phyloP scores from a whole-genome alignment of 2,888 invertebrate genomes.

The Allophyes oxyacanthae region DNA sequence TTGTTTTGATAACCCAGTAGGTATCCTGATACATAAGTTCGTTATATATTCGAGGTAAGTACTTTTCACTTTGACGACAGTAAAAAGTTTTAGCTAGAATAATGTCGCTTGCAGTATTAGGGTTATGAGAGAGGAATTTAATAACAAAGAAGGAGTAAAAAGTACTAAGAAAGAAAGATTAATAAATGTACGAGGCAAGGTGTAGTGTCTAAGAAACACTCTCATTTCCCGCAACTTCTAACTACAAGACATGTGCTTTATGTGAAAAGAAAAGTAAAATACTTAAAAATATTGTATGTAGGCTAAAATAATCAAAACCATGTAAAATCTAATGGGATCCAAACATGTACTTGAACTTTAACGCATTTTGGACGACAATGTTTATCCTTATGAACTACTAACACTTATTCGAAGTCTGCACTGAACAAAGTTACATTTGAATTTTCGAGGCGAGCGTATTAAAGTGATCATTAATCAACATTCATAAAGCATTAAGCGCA shows the following conservation, averaged over 20 bases:
- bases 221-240: constrained; percentile 11
- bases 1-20: constrained; percentile 26
- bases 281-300: too few species aligned
- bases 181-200: constrained; percentile 31
- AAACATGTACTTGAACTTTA: constrained; percentile 6
- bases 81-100: constrained; percentile 27
- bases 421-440: constrained; percentile 43
- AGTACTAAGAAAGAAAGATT: constrained; percentile 44
- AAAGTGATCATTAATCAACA: constrained; percentile 56
- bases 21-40: constrained; percentile 32
- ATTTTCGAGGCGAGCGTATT: constrained; percentile 43
- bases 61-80: constrained; percentile 16
- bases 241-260: not conserved
- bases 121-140: constrained; percentile 33
- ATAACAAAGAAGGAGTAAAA: constrained; percentile 39
- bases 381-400: constrained; percentile 17
- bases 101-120: constrained; percentile 24
- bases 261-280: too few species aligned
- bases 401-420: constrained; percentile 30
- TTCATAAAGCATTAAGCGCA: constrained; percentile 52
- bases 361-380: constrained; percentile 12
- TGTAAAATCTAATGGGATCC: too few species aligned
- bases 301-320: too few species aligned
- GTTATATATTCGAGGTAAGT: constrained; percentile 26
- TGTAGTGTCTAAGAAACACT: constrained; percentile 19